Conservation (phyloP, 1,140 invertebrate genomes). For the Pissodes strobi region DNA sequence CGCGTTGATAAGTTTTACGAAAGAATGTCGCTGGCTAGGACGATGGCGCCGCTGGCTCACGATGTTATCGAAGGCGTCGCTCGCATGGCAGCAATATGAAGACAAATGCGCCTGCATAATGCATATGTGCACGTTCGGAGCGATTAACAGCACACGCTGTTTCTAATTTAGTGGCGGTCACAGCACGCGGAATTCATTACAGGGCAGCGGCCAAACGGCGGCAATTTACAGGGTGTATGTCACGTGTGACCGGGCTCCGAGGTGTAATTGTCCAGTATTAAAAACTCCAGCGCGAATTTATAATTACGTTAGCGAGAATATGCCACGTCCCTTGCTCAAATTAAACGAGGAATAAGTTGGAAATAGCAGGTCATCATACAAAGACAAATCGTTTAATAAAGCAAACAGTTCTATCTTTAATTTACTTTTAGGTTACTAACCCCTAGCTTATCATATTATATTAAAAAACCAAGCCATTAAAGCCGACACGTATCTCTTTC, state of each 20-base stretch:
- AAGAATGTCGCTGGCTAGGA: too few species aligned
- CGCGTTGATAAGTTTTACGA: too few species aligned
- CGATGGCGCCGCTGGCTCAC: constrained; percentile 11
- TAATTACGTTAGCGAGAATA: too few species aligned
- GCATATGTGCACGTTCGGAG: constrained; percentile 35
- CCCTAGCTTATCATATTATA: too few species aligned
- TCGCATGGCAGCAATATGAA: constrained; percentile 29
- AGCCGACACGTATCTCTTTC: too few species aligned
- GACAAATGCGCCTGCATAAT: constrained; percentile 36
- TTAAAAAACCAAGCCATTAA: too few species aligned
- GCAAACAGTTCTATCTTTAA: too few species aligned
- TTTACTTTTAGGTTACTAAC: too few species aligned
- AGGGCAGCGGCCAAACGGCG: constrained; percentile 4
- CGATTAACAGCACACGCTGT: constrained; percentile 37
- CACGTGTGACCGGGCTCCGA: constrained; percentile 10
- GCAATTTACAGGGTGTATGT: constrained; percentile 33
- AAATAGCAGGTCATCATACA: too few species aligned
- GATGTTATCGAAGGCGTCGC: constrained; percentile 32
- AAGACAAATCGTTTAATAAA: too few species aligned
- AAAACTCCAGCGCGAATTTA: constrained; percentile 12
- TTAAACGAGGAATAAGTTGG: too few species aligned
- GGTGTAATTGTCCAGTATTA: constrained; percentile 7
- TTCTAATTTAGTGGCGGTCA: constrained; percentile 36
- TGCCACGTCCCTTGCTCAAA: too few species aligned
- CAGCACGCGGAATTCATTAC: constrained; percentile 32